Base-by-base conservation (phyloP, 1,140 invertebrate species). In the Drosophila sp. region DNA sequence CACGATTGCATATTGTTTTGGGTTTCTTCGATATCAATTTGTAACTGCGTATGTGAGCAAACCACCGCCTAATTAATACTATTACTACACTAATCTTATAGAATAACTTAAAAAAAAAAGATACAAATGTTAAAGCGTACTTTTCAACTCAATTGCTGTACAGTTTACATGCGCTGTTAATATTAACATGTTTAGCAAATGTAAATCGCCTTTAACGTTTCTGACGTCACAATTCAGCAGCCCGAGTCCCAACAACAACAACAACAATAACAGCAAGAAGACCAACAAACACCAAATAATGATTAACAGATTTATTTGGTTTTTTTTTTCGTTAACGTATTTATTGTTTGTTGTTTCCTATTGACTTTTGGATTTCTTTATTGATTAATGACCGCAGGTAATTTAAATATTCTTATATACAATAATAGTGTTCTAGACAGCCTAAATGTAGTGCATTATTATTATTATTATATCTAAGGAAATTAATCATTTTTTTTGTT, bases 11-110 rank as follows among this genome's bases (percentile, higher is more conserved):
- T 56, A 43, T 27, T 36, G 9, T 40, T 40, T 36, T 51, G 32
- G 46, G 58, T 57, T 57, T 13, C 9, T 29, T 57, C 8, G 16
- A 29, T 46, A 59, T 21, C 14, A 25, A 63, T 46, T 53, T 70
- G 40, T 38, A 63, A 46, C 48, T 64, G 43, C 53, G 45, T 74
- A 78, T 58, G 57, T 71, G 46, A 83, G 80, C 34, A 79, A 63
- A 83, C 80, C 80, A 83, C 76, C 80, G 80, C 62, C 71, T 78
- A 75, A 81, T 11, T 69, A 74, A 65, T 82, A 81, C 79, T 78
- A 70, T 81, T 58, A 81, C 58, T 50, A 61, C 48, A 43, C 43
- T 45, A 41, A 32, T 41, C 4, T 53, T 53, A 36, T 38, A 4
- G 34, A 27, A 27, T 51, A 62, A 38, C 25, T 51, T 4, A 2